Evolutionary conservation across 2,797 vertebrate species (phyloP).

Genomic region (Heterohyrax brucei): DNA sequence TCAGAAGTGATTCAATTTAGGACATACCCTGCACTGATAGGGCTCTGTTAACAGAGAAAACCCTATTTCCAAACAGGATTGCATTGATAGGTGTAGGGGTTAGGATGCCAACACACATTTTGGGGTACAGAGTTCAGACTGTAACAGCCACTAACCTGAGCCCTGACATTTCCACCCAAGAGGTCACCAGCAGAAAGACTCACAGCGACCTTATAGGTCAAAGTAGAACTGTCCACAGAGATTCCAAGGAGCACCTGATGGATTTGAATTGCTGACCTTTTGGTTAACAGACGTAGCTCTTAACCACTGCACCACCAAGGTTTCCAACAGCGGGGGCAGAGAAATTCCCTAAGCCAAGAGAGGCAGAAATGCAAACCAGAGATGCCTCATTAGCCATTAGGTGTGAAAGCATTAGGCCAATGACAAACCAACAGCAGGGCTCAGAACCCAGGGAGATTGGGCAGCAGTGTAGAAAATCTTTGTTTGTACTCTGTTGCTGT

Average conservation of each 20-base stretch:
- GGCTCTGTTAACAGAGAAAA: not conserved
- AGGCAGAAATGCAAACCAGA: not conserved
- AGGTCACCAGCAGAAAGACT: not conserved
- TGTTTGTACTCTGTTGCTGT: not conserved
- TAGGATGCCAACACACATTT: too few species aligned
- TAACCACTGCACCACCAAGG: too few species aligned
- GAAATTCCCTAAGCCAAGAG: not conserved
- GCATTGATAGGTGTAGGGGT: too few species aligned
- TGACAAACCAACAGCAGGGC: rapidly evolving
- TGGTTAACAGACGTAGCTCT: too few species aligned
- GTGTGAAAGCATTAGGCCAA: not conserved
- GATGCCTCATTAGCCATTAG: not conserved
- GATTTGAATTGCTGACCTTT: too few species aligned
- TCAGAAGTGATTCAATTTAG: not conserved
- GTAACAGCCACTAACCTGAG: not conserved
- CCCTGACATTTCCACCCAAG: not conserved
- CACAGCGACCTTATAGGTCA: too few species aligned
- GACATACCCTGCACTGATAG: not conserved
- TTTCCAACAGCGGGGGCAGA: too few species aligned
- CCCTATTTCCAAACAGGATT: not conserved
- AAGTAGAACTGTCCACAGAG: too few species aligned
- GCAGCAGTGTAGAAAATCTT: not conserved
- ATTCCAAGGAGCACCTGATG: too few species aligned
- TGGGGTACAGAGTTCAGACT: too few species aligned
- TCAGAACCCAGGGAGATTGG: not conserved